These are phyloP conservation scores for Hippoglossus stenolepis DNA, from an alignment of 2,113 vertebrate genomes.

Conservation along the genomic window DNA sequence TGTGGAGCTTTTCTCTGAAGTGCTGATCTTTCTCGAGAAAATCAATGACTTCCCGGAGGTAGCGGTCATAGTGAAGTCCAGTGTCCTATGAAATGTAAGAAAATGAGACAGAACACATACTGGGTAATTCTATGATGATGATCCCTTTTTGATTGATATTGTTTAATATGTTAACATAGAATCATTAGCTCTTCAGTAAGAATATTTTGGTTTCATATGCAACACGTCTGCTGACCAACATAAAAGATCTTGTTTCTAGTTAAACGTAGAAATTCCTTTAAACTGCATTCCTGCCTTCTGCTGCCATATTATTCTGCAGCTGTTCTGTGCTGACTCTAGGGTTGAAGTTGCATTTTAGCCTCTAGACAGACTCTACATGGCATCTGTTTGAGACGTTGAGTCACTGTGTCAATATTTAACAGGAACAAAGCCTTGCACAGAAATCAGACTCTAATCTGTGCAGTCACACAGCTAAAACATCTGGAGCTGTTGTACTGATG, in stretches of 20 bases:
- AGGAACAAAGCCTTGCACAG: neutral
- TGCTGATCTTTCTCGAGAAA: slow-evolving; percentile 97
- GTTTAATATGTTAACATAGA: neutral
- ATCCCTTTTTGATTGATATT: neutral
- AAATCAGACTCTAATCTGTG: slow-evolving; percentile 10
- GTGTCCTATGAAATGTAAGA: slow-evolving; percentile 87
- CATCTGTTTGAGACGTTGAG: slow-evolving; percentile 1
- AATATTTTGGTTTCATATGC: neutral
- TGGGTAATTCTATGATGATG: neutral
- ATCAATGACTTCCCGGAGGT: slow-evolving; percentile 98
- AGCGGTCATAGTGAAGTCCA: slow-evolving; percentile 97
- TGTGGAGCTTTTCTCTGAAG: slow-evolving; percentile 98
- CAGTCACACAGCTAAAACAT: neutral
- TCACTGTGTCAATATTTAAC: slow-evolving; percentile 25
- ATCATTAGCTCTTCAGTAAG: neutral
- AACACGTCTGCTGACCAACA: too few relatives aligned
- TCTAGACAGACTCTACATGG: neutral
- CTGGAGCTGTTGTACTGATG: neutral
- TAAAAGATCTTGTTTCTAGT: too few relatives aligned
- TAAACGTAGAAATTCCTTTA: neutral
- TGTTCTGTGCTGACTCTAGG: neutral
- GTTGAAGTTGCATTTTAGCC: neutral
- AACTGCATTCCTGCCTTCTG: slow-evolving; percentile 9
- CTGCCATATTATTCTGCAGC: neutral
- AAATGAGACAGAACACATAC: neutral